Base-by-base conservation (phyloP, 2,888 invertebrate species). In the Acholoe squamosa region DNA sequence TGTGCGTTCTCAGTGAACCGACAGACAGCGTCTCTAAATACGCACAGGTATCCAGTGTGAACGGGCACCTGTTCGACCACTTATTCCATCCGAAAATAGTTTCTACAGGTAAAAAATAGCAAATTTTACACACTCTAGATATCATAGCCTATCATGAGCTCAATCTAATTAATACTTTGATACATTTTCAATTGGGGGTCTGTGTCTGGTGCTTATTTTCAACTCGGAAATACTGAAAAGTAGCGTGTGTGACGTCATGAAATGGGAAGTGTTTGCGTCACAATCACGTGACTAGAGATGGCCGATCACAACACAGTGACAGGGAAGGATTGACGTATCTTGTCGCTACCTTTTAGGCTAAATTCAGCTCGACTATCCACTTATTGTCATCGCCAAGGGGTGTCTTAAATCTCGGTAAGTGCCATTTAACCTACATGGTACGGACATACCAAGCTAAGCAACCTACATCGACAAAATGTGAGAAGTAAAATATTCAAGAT, bases 211-310 rank as follows among this genome's bases (percentile, higher is more conserved):
- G 43, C 5, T 43, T 7, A 7, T 43, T 7, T 43, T 43, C 5
- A 43, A 3, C 43, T 3, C 5, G 10, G 43, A 12, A 61, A 61
- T 3, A 14, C 61, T 80, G 80, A 80, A 43, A 80, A 33, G 7
- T 80, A 25, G 43, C 16, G 80, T 33, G 80, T 43, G 80, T 80
- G 54, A 54, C 28, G 52, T 89, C 89, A 89, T 89, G 34, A 34
- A 16, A 86, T 16, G 56, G 54, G 86, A 86, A 28, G 86, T 86
- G 86, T 86, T 86, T 52, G 52, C 86, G 86, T 86, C 86, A 86
- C 86, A 54, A 34, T 89, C 89, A 89, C 89, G 89, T 89, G 89
- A 89, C 43, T 89, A 89, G 89, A 34, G 89, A 89, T 89, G 89
- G 89, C 89, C 67, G 89, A 89, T 67, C 89, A 89, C 56, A 89